Base-by-base conservation (phyloP, 2,888 invertebrate genomes). In the Noctua pronuba region DNA sequence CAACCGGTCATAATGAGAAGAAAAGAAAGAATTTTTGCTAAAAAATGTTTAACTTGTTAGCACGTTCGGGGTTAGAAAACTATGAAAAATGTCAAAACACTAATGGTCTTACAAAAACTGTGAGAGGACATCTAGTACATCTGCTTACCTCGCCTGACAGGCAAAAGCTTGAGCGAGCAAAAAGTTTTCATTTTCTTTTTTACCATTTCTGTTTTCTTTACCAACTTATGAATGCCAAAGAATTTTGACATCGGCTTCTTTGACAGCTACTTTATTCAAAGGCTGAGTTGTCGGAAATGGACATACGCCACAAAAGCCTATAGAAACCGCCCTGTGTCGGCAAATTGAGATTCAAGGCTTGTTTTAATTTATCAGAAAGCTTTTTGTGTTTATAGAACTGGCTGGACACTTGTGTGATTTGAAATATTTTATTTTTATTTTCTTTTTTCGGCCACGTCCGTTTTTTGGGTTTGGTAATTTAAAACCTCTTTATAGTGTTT, bases 271-370 rank as follows among this genome's bases (percentile, higher is more conserved):
- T 92, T 88, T 90, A 92, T 94, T 94, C 93, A 94, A 93, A 91
- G 90, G 90, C 90, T 92, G 88, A 93, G 93, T 94, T 93, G 95
- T 95, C 95, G 96, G 96, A 96, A 95, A 95, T 94, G 95, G 95
- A 94, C 95, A 94, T 94, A 92, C 89, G 88, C 91, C 87, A 93
- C 93, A 95, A 95, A 95, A 93, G 92, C 89, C 91, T 89, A 91
- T 93, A 88, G 89, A 92, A 90, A 92, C 90, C 91, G 91, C 86
- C 91, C 87, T 93, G 87, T 94, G 94, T 93, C 94, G 95, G 95
- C 94, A 91, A 94, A 94, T 92, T 92, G 91, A 91, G 92, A 91
- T 93, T 92, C 90, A 88, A 83, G 84, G 83, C 86, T 91, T 91
- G 89, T 89, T 86, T 88, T 88, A 88, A 87, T 88, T 87, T 88